Conservation (phyloP, 2,113 vertebrate species). For the Paramisgurnus dabryanus region DNA sequence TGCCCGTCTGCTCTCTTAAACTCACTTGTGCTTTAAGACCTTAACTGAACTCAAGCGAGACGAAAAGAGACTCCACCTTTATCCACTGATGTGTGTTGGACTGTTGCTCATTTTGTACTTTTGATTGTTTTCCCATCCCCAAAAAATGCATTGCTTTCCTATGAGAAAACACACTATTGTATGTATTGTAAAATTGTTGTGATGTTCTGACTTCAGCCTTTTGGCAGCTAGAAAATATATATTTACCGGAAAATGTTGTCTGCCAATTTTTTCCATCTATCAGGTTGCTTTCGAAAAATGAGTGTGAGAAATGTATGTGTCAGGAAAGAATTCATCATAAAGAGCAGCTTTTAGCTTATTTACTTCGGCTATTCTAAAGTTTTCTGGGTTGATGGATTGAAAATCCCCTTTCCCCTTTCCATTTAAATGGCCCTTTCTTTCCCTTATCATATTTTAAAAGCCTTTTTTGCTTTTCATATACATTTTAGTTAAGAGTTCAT, state of each 20-base stretch:
- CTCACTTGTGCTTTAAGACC: too few relatives aligned
- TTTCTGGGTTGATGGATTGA: not conserved
- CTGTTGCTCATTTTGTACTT: too few relatives aligned
- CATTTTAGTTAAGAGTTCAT: not conserved
- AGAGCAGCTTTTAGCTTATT: slow-evolving; percentile 67
- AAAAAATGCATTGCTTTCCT: too few relatives aligned
- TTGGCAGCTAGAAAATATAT: not conserved
- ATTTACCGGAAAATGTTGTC: not conserved
- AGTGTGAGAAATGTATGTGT: slow-evolving; percentile 62
- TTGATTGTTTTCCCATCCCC: too few relatives aligned
- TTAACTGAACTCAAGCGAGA: too few relatives aligned
- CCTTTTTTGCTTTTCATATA: not conserved
- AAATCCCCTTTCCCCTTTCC: not conserved
- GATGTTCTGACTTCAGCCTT: not conserved
- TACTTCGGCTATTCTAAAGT: slow-evolving; percentile 52
- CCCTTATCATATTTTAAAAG: not conserved
- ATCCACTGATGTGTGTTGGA: too few relatives aligned
- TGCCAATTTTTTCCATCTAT: slow-evolving; percentile 18
- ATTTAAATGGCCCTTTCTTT: not conserved
- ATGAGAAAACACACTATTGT: not conserved
- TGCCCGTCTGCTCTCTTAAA: too few relatives aligned
- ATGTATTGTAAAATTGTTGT: not conserved
- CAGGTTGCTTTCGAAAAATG: slow-evolving; percentile 51
- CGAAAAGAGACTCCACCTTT: too few relatives aligned
- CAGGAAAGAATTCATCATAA: slow-evolving; percentile 61